These are phyloP conservation scores for Cheirogaleus medius DNA, from an alignment of 2,113 vertebrate species.

Conservation along the genomic window DNA sequence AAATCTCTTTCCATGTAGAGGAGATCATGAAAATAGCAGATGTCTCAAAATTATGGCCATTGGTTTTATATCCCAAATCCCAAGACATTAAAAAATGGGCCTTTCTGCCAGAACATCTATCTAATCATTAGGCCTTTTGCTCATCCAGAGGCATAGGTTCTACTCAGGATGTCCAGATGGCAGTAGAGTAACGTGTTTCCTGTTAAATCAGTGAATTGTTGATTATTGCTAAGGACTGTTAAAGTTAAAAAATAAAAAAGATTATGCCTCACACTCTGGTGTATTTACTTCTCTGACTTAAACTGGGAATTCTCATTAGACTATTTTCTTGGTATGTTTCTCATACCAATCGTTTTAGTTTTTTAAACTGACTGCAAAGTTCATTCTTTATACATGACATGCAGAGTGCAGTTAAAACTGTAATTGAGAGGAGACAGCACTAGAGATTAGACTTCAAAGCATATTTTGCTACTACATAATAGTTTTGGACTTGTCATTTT, in stretches of 20 bases:
- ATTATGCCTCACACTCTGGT: background rate
- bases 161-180: constrained; percentile 62
- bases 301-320: background rate
- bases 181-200: background rate
- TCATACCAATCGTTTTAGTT: constrained; percentile 17
- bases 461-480: background rate
- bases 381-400: background rate
- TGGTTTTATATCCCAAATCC: constrained; percentile 21
- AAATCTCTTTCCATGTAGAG: constrained; percentile 47
- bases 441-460: background rate
- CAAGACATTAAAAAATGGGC: constrained; percentile 35
- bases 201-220: constrained; percentile 49
- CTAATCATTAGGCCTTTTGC: constrained; percentile 39
- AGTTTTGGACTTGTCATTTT: background rate
- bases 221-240: constrained; percentile 32
- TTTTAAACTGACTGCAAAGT: background rate
- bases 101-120: constrained; percentile 34
- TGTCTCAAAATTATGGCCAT: constrained; percentile 53
- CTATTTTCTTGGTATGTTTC: constrained; percentile 26
- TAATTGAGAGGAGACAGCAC: background rate
- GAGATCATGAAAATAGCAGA: constrained; percentile 21
- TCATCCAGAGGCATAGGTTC: constrained; percentile 57
- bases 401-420: background rate
- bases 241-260: constrained; percentile 10
- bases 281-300: constrained; percentile 49